A percentile compares a stretch with the other conserved stretches of the same genome.
Conservation (phyloP, 2,113 vertebrate genomes). For the Kobus ellipsiprymnus region DNA sequence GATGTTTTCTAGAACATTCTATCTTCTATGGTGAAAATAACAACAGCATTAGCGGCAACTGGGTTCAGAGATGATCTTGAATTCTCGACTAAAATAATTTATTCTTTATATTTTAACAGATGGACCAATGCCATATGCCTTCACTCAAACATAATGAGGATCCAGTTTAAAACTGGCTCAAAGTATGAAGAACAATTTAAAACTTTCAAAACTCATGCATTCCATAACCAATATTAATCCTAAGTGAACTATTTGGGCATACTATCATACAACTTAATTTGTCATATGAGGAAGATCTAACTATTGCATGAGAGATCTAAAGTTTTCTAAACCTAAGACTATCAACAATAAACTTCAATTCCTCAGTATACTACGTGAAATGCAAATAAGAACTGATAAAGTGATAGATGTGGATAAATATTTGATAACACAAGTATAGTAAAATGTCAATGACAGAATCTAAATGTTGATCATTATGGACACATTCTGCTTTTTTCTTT, state of each 20-base stretch:
- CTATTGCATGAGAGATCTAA: background rate
- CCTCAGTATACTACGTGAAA: slow-evolving; percentile 1
- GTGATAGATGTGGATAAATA: background rate
- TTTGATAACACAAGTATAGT: background rate
- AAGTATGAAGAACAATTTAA: slow-evolving; percentile 26
- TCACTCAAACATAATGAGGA: slow-evolving; percentile 23
- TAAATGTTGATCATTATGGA: background rate
- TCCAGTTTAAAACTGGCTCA: slow-evolving; percentile 30
- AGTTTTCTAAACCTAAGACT: slow-evolving; percentile 29
- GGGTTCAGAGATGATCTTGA: background rate
- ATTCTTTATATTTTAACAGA: background rate
- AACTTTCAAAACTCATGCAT: slow-evolving; percentile 30
- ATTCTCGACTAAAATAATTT: background rate
- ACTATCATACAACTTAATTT: background rate
- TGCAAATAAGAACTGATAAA: background rate
- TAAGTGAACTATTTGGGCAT: background rate
- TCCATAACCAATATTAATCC: background rate
- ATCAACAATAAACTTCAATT: slow-evolving; percentile 36
- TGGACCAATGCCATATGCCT: background rate
- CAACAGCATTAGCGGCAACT: background rate
- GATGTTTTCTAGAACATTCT: slow-evolving; percentile 25
- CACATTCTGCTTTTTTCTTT: background rate
- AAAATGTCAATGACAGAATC: background rate
- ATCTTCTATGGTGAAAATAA: background rate
- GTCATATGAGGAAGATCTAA: background rate